These are phyloP conservation scores for Protosalanx chinensis DNA, from an alignment of 2,797 vertebrate species.

Conservation along the genomic window DNA sequence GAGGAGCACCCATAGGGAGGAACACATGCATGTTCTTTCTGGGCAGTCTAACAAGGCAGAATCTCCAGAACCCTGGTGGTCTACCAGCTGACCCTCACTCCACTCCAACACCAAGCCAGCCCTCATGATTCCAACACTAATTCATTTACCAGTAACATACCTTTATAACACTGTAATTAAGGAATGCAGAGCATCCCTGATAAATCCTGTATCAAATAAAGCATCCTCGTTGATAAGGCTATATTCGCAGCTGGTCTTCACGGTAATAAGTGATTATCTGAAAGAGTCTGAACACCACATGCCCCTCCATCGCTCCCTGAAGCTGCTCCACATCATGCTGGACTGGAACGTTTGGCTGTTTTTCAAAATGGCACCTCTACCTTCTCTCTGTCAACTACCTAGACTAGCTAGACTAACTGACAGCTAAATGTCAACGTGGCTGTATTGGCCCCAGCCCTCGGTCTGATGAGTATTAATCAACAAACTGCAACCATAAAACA, in stretches of 20 bases:
- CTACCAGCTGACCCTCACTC: conserved; percentile 3
- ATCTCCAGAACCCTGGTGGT: too few species aligned
- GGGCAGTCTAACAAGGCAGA: too few species aligned
- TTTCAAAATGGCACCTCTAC: not conserved
- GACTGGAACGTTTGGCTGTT: not conserved
- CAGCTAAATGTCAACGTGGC: too few species aligned
- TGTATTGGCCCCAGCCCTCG: too few species aligned
- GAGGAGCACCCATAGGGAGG: too few species aligned
- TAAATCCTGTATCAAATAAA: conserved; percentile 40
- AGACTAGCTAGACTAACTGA: too few species aligned
- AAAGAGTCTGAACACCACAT: conserved; percentile 24
- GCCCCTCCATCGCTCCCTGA: conserved; percentile 32
- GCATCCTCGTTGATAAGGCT: conserved; percentile 42
- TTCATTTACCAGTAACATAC: conserved; percentile 23
- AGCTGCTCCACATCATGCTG: not conserved
- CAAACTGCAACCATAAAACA: too few species aligned
- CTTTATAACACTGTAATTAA: conserved; percentile 26
- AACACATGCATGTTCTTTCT: too few species aligned
- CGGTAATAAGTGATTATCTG: not conserved
- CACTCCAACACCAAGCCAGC: conserved; percentile 15
- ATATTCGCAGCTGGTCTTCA: conserved; percentile 22
- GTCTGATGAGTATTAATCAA: too few species aligned
- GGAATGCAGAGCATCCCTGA: conserved; percentile 37
- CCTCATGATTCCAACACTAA: conserved; percentile 34
- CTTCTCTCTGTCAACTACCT: not conserved